phyloP scores from a whole-genome alignment of 2,113 vertebrate genomes.

The Bos indicus region DNA sequence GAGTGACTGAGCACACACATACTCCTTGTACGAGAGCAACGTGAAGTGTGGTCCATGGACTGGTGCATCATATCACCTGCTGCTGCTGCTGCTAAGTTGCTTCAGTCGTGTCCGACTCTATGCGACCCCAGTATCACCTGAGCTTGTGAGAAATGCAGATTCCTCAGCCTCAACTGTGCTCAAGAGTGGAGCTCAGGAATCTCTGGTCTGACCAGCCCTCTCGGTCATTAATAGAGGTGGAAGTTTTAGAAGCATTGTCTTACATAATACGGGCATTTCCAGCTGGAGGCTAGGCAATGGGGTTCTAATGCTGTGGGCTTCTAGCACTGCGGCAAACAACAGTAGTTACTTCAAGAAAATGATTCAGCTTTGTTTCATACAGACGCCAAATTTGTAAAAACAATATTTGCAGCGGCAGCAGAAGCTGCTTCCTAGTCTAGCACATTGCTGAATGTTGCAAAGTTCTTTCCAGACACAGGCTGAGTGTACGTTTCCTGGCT shows the following conservation, averaged over 20 bases:
- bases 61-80: neutral
- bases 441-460: constrained; percentile 10
- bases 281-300: neutral
- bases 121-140: neutral
- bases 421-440: constrained; percentile 47
- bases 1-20: neutral
- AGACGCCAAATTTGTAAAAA: neutral
- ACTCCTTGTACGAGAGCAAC: neutral
- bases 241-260: neutral
- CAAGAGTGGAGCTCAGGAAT: neutral
- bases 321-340: neutral
- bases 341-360: neutral
- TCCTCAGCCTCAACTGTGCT: neutral
- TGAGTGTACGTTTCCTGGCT: constrained; percentile 25
- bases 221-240: rapidly evolving
- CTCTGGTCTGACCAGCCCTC: neutral
- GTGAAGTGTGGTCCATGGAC: rapidly evolving
- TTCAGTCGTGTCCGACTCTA: neutral
- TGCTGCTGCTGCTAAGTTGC: neutral
- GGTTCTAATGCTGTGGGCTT: neutral
- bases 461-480: neutral
- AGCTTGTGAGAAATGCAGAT: neutral
- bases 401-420: constrained; percentile 43
- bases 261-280: rapidly evolving
- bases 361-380: neutral